Conservation (phyloP, 1,140 invertebrate species). For the Tetragnatha versicolor region DNA sequence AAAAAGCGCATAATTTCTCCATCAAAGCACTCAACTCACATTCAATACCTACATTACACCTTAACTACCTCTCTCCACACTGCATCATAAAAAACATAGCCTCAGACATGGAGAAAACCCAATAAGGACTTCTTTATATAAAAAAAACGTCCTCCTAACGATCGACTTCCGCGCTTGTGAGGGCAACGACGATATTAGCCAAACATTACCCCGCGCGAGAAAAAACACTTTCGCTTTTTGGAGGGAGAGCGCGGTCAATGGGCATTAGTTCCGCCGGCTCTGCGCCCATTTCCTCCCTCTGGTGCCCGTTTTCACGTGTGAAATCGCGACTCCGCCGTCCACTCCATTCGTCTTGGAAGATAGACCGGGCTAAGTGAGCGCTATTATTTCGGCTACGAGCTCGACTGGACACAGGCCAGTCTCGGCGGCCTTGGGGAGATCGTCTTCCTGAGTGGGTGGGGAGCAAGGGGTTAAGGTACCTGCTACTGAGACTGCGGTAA, state of each 20-base stretch:
- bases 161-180: conserved; percentile 21
- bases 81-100: background rate
- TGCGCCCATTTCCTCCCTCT: background rate
- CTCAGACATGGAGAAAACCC: background rate
- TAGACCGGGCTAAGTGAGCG: conserved; percentile 35
- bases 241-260: conserved; percentile 21
- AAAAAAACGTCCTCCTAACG: conserved; percentile 20
- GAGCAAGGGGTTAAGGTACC: no score
- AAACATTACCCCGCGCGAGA: conserved; percentile 30
- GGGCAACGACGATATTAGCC: conserved; percentile 17
- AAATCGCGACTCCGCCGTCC: conserved; percentile 26
- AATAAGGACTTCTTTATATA: background rate
- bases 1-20: no score
- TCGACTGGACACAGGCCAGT: conserved; percentile 41
- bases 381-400: conserved; percentile 52
- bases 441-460: no score
- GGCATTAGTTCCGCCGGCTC: conserved; percentile 38
- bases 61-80: background rate
- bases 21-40: no score
- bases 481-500: no score
- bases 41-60: no score
- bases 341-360: conserved; percentile 53
- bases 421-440: no score
- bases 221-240: conserved; percentile 26
- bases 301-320: conserved; percentile 49